Evolutionary conservation across 2,113 vertebrate genomes (phyloP).

Genomic region (Phrynosoma blainvillii): DNA sequence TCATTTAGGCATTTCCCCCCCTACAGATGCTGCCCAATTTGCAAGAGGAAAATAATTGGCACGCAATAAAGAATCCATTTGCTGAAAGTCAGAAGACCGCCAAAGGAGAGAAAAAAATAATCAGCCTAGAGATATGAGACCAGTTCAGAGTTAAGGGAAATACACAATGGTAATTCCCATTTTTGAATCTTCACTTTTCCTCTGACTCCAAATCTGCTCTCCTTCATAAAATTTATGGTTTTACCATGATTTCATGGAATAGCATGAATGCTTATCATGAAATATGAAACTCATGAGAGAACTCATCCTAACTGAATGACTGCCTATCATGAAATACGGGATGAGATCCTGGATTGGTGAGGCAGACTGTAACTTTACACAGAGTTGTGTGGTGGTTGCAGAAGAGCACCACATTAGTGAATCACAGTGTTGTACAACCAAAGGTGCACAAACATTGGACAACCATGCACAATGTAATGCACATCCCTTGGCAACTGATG

Average conservation of each 20-base stretch:
- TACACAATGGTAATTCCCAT: background rate
- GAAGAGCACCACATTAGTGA: too few relatives aligned
- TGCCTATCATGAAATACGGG: too few relatives aligned
- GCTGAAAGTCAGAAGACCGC: background rate
- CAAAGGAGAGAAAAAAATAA: slow-evolving; percentile 15
- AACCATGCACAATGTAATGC: too few relatives aligned
- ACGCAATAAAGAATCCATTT: slow-evolving; percentile 3
- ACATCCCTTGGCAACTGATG: too few relatives aligned
- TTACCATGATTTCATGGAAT: background rate
- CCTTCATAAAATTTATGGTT: background rate
- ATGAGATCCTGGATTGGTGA: background rate
- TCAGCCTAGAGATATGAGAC: background rate
- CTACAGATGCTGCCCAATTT: slow-evolving; percentile 12
- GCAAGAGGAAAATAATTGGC: slow-evolving; percentile 36
- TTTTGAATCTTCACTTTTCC: background rate
- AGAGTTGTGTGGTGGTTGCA: too few relatives aligned
- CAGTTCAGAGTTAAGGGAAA: slow-evolving; percentile 3
- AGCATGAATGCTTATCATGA: too few relatives aligned
- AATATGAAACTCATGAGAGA: too few relatives aligned
- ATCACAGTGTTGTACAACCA: too few relatives aligned
- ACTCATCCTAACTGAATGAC: too few relatives aligned
- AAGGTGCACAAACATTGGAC: too few relatives aligned
- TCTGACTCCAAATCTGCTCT: background rate
- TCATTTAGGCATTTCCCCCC: background rate
- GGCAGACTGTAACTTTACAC: background rate